Conservation (phyloP, 2,113 vertebrate genomes). For the Zootoca vivipara region DNA sequence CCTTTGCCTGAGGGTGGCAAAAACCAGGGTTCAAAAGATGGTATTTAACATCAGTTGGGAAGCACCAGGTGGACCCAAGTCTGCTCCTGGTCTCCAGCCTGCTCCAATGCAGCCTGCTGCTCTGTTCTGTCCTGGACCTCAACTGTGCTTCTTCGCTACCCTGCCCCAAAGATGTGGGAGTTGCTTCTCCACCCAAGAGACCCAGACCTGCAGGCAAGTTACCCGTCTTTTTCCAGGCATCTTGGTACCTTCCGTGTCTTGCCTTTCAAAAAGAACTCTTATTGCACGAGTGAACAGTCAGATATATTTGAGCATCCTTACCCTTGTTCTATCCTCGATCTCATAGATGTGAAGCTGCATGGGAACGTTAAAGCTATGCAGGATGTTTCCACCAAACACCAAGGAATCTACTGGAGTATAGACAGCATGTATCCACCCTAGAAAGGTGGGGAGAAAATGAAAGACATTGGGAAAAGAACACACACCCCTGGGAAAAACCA, state of each 20-base stretch:
- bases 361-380: slow-evolving; percentile 99
- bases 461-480: slow-evolving; percentile 27
- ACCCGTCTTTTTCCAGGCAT: slow-evolving; percentile 46
- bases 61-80: not conserved
- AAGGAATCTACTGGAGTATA: slow-evolving; percentile 95
- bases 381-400: slow-evolving; percentile 97
- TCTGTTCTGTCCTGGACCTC: not conserved
- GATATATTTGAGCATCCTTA: slow-evolving; percentile 71
- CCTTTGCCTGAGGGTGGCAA: not conserved
- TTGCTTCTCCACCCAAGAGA: slow-evolving; percentile 39
- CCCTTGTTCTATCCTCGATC: slow-evolving; percentile 97
- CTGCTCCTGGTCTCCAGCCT: not conserved
- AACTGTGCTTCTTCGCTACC: not conserved
- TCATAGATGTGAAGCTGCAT: slow-evolving; percentile 98
- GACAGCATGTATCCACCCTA: slow-evolving; percentile 98
- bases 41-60: slow-evolving; percentile 18
- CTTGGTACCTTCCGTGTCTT: slow-evolving; percentile 8
- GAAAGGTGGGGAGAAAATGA: slow-evolving; percentile 52
- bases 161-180: slow-evolving; percentile 33
- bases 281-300: slow-evolving; percentile 30
- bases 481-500: not conserved
- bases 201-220: slow-evolving; percentile 34
- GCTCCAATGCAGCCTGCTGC: not conserved
- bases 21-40: not conserved
- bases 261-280: slow-evolving; percentile 43